Base-by-base conservation (phyloP, 2,113 vertebrate genomes). In the Copsychus sechellarum region DNA sequence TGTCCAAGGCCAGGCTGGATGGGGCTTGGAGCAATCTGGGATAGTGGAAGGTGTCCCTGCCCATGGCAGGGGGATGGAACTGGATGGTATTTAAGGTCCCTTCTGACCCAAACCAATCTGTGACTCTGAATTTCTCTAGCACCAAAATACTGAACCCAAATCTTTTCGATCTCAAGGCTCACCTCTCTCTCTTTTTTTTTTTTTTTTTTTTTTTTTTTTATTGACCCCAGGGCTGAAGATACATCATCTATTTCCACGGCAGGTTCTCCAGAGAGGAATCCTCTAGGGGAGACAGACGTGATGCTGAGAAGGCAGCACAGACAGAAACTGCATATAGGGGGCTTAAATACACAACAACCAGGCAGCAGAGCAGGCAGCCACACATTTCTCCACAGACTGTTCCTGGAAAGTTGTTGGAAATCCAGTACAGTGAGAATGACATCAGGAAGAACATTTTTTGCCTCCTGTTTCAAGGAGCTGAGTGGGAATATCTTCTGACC, bases 311-410 rank as follows among this genome's bases (percentile, higher is more conserved):
- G 34, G 38, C 29, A 45, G 42, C 28, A 56, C 2, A 38, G 18
- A n/a, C 0, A 48, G 26, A 73, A 88, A 36, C 57, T 51, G 29
- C 16, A 19, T 2, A 0, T 6, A 56, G 6, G 13, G 1, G 1
- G 20, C 29, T 25, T 18, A 4, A 69, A 86, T 5, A 66, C 14
- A 3, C 47, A 40, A 25, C 28, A 43, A 33, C 43, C 2, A 6
- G 7, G 28, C 1, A 76, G 48, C 29, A 60, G 53, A 64, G 33
- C 53, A 80, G 51, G 57, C 38, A 62, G 38, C 34, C 65, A 28
- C 33, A 19, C 3, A 5, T 14, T 29, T 31, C 12, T 4, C 56
- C 42, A 8, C 1, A 12, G 56, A 26, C 43, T 38, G 23, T 1
- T 21, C 9, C 0, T 51, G 34, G 43, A 48, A 60, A 74, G 38